Conservation (phyloP, 2,113 vertebrate species). For the Tetrax tetrax region DNA sequence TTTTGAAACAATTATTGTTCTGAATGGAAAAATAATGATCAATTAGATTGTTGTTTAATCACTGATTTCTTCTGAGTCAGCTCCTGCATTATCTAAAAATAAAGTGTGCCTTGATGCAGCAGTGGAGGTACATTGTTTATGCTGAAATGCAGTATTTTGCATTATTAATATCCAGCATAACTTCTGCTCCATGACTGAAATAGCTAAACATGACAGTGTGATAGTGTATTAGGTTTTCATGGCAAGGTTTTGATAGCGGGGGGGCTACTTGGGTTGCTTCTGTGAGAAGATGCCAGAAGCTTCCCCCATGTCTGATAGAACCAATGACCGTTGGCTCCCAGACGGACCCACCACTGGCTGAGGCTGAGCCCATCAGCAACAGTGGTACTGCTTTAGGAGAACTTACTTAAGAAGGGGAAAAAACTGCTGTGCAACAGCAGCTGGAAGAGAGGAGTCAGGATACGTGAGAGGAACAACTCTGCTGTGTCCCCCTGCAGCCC, state of each 20-base stretch:
- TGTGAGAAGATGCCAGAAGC: no score
- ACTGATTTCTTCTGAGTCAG: not conserved
- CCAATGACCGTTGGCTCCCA: no score
- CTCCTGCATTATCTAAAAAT: not conserved
- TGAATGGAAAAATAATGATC: not conserved
- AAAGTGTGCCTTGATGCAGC: accelerated
- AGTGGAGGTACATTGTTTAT: not conserved
- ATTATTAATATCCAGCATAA: not conserved
- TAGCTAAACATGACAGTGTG: not conserved
- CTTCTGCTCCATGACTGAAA: not conserved
- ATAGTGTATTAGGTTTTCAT: no score
- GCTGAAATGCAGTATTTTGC: not conserved
- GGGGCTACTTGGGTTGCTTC: no score
- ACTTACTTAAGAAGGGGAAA: no score
- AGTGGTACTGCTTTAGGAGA: no score
- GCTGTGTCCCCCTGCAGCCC: not conserved
- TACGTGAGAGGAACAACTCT: not conserved
- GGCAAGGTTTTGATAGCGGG: no score
- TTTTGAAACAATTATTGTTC: not conserved
- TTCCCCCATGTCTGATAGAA: no score
- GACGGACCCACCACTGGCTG: no score
- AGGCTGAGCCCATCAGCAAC: no score
- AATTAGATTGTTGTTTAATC: not conserved
- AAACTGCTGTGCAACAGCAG: no score
- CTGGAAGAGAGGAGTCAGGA: no score